Percentiles rank a stretch among this genome's conserved stretches.
phyloP scores from a whole-genome alignment of 92 coral and sea anemone species.

The Muricea muricata region DNA sequence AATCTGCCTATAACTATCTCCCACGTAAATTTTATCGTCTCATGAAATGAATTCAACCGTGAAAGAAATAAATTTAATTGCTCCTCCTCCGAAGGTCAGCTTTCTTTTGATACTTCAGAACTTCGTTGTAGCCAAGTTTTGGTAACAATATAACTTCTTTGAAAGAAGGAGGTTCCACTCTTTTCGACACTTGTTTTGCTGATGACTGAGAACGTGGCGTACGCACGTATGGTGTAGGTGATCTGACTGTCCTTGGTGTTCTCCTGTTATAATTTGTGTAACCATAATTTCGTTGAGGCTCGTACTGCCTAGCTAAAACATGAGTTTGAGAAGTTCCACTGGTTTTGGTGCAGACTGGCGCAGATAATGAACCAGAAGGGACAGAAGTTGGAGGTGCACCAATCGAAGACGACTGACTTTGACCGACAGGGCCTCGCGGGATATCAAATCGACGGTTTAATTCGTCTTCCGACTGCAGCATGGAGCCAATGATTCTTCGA shows the following conservation, averaged over 20 bases:
- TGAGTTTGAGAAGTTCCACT: neutral
- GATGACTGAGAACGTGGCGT: conserved; percentile 13
- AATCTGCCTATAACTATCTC: too few relatives aligned
- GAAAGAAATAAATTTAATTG: too few relatives aligned
- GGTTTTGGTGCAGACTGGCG: neutral
- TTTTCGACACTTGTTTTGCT: neutral
- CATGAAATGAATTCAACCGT: too few relatives aligned
- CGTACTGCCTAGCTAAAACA: neutral
- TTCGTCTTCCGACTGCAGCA: too few relatives aligned
- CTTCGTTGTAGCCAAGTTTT: conserved; percentile 15
- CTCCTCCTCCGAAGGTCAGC: conserved; percentile 17
- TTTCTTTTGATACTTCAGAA: conserved; percentile 35
- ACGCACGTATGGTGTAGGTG: neutral
- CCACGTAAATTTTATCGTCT: too few relatives aligned
- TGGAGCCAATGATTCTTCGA: too few relatives aligned
- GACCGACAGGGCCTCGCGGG: neutral
- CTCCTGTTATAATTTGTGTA: neutral
- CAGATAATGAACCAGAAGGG: neutral
- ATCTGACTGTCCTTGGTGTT: neutral
- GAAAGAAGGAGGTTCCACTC: neutral
- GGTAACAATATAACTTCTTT: conserved; percentile 37
- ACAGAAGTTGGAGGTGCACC: neutral
- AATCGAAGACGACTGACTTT: neutral
- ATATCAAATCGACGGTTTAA: too few relatives aligned
- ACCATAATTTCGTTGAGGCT: neutral